Percentiles rank a stretch among this genome's conserved stretches.
Conservation (phyloP, 2,113 vertebrate genomes). For the Hystrix brachyura region DNA sequence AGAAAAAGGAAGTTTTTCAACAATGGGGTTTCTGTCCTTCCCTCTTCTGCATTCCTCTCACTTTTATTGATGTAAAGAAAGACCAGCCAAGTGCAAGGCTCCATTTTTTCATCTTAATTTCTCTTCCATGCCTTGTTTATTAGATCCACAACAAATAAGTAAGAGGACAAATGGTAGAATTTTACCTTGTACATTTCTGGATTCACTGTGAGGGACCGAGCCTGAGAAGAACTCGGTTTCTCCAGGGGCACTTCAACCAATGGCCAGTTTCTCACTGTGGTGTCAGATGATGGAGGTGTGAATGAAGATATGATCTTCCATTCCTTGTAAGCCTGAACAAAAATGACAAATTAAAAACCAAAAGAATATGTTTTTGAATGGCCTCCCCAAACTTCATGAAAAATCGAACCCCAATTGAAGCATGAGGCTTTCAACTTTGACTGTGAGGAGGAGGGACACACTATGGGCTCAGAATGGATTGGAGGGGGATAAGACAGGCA, state of each 20-base stretch:
- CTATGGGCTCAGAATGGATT: background rate
- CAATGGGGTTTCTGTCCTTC: fast-evolving
- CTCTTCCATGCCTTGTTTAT: background rate
- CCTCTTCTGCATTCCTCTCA: background rate
- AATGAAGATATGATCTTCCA: conserved; percentile 92
- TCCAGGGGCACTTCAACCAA: conserved; percentile 87
- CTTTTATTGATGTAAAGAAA: background rate
- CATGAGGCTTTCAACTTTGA: background rate
- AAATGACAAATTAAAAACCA: conserved; percentile 57
- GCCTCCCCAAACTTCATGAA: background rate
- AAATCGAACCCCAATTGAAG: background rate
- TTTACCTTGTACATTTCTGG: conserved; percentile 91
- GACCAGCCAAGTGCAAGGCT: background rate
- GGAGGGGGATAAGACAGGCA: background rate
- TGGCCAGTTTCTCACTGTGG: conserved; percentile 71
- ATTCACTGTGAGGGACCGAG: conserved; percentile 82
- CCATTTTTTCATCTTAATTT: background rate
- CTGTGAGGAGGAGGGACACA: background rate
- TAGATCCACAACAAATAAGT: background rate
- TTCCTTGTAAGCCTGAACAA: conserved; percentile 89
- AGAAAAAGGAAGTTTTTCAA: background rate
- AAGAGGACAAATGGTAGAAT: background rate
- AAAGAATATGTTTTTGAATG: background rate
- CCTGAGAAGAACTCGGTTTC: conserved; percentile 65
- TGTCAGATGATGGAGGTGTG: conserved; percentile 46